A percentile compares a stretch with the other conserved stretches of the same genome.
These are phyloP conservation scores for Prionace glauca DNA, from an alignment of 2,797 vertebrate genomes.

Conservation along the genomic window DNA sequence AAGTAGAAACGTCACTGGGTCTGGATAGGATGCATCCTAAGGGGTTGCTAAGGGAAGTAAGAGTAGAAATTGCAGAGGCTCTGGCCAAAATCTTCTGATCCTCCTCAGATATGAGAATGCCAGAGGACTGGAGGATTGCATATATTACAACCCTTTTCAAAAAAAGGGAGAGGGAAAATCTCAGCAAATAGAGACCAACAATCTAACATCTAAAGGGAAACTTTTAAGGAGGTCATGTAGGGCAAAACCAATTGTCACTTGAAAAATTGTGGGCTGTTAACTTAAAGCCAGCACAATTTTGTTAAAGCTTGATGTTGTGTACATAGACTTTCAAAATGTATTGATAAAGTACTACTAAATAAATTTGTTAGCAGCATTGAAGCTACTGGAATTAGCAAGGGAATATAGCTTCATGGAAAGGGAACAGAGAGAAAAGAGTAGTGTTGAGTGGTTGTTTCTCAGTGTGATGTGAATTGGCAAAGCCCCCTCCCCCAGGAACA, in stretches of 20 bases:
- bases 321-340: background rate
- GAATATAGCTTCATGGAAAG: background rate
- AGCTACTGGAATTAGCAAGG: background rate
- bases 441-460: background rate
- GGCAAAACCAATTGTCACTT: background rate
- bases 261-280: background rate
- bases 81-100: no score
- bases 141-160: background rate
- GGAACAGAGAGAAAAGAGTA: background rate
- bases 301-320: background rate
- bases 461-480: background rate
- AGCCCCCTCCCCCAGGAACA: background rate
- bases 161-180: background rate
- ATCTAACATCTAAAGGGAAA: background rate
- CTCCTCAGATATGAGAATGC: background rate
- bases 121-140: background rate
- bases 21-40: no score
- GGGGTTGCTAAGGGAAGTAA: no score
- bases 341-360: background rate
- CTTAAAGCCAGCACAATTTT: background rate
- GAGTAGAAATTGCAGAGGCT: no score
- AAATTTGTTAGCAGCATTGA: background rate
- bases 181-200: background rate
- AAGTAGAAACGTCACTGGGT: no score
- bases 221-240: background rate